Evolutionary conservation across 1,140 invertebrate species (phyloP).

Genomic region (Drosophila bifasciata): DNA sequence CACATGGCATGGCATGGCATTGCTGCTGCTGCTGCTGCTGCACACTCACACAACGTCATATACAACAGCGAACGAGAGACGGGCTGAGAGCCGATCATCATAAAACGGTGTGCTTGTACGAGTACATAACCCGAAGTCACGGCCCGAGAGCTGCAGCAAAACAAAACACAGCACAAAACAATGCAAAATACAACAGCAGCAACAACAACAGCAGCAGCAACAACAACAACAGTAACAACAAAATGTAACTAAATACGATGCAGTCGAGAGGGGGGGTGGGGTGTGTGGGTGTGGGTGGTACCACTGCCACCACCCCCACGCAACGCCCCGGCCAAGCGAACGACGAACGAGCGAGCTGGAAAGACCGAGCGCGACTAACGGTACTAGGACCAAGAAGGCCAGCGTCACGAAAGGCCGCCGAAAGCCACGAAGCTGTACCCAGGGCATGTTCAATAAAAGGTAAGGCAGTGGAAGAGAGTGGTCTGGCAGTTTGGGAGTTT

Average conservation of each 20-base stretch:
- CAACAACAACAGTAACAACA: constrained; percentile 54
- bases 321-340: constrained; percentile 61
- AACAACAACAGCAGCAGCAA: constrained; percentile 46
- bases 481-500: too few relatives aligned
- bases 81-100: constrained; percentile 79
- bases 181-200: constrained; percentile 70
- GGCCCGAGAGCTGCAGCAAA: constrained; percentile 79
- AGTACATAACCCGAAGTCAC: constrained; percentile 78
- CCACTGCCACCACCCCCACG: constrained; percentile 36
- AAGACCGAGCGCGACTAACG: constrained; percentile 79
- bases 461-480: too few relatives aligned
- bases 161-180: constrained; percentile 83
- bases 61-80: constrained; percentile 60
- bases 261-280: constrained; percentile 30
- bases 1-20: constrained; percentile 16
- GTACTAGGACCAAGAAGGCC: constrained; percentile 65
- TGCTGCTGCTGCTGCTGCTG: constrained; percentile 1
- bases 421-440: constrained; percentile 16
- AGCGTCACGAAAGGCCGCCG: constrained; percentile 30
- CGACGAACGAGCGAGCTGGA: constrained; percentile 80
- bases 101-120: constrained; percentile 25
- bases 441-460: too few relatives aligned
- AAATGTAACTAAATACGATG: constrained; percentile 81
- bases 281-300: not conserved
- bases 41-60: constrained; percentile 32